Evolutionary conservation across 2,888 invertebrate species (phyloP).

Genomic region (Nomada flava): DNA sequence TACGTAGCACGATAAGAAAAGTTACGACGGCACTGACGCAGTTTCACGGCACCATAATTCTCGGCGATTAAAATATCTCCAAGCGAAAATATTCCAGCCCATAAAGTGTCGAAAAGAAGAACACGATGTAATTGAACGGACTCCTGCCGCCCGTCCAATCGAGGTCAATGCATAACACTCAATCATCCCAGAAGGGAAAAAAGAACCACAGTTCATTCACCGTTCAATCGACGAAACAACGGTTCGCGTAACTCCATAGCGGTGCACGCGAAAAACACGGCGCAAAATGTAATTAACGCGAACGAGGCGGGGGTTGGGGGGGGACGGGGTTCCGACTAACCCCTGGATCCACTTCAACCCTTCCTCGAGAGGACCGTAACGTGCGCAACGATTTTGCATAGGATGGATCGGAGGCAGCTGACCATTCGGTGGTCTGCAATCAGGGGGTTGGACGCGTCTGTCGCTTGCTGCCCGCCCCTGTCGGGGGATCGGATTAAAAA

Average conservation of each 20-base stretch:
- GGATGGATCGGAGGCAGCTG: constrained; percentile 75
- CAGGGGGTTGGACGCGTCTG: constrained; percentile 60
- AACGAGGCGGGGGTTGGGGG: neutral
- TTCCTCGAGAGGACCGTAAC: constrained; percentile 51
- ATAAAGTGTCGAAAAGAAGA: neutral
- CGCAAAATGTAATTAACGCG: constrained; percentile 60
- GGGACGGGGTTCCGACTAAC: constrained; percentile 3
- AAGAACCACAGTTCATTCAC: too few species aligned
- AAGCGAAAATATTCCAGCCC: neutral
- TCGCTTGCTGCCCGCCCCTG: constrained; percentile 60
- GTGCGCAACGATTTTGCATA: constrained; percentile 66
- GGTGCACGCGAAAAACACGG: constrained; percentile 11
- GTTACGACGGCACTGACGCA: too few species aligned
- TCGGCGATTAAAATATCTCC: too few species aligned
- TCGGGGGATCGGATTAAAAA: constrained; percentile 77
- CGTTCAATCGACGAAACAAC: neutral
- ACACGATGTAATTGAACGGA: neutral
- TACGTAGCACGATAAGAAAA: too few species aligned
- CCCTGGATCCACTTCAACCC: constrained; percentile 58
- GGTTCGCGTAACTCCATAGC: neutral
- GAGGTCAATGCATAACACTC: neutral
- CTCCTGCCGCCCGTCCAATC: neutral
- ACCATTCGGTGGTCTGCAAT: constrained; percentile 71
- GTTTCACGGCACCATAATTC: too few species aligned
- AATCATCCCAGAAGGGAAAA: constrained; percentile 13